Evolutionary conservation across 1,140 invertebrate genomes (phyloP).

Genomic region (Procambarus clarkii): DNA sequence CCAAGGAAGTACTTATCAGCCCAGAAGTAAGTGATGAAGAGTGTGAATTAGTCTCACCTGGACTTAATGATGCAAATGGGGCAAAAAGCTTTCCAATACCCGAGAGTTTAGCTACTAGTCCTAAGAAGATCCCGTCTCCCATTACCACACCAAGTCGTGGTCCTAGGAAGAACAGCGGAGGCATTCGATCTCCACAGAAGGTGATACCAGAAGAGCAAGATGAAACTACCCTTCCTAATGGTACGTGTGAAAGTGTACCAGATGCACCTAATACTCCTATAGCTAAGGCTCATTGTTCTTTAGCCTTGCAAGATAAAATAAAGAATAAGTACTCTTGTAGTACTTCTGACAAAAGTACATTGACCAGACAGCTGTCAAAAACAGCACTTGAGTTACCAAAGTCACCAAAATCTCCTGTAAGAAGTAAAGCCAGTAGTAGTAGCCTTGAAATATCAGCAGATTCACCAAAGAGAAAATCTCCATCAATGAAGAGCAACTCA

Average conservation of each 20-base stretch:
- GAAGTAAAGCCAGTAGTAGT: not conserved
- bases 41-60: conserved; percentile 53
- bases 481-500: not conserved
- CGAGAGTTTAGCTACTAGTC: not conserved
- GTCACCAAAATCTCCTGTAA: not conserved
- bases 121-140: not conserved
- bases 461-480: not conserved
- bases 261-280: not conserved
- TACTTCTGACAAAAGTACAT: not conserved
- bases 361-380: not conserved
- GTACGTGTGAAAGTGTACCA: not conserved
- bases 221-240: conserved; percentile 25
- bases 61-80: not conserved
- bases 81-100: not conserved
- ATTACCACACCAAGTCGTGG: not conserved
- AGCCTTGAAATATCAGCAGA: not conserved
- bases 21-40: conserved; percentile 64
- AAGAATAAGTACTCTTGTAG: not conserved
- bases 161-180: conserved; percentile 17
- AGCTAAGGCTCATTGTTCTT: not conserved
- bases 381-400: not conserved
- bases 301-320: not conserved
- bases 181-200: conserved; percentile 57
- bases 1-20: conserved; percentile 54
- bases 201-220: conserved; percentile 60